These are phyloP conservation scores for Drosophila rubida DNA, from an alignment of 2,888 invertebrate genomes.

Conservation along the genomic window DNA sequence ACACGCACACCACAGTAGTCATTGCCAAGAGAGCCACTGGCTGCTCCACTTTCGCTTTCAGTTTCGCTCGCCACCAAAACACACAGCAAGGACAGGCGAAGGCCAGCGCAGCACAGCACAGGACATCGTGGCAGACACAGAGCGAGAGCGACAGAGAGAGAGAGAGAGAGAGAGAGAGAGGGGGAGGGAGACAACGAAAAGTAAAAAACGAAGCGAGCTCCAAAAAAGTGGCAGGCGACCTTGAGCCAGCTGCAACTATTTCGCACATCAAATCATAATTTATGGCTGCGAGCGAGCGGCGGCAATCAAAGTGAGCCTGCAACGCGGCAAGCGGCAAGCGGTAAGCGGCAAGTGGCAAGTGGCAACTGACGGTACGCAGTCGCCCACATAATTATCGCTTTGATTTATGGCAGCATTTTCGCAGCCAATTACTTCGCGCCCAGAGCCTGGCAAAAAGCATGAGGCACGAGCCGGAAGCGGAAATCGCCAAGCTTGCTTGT, in stretches of 20 bases:
- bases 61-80: slow-evolving; percentile 12
- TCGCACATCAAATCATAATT: slow-evolving; percentile 74
- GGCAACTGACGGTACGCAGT: slow-evolving; percentile 54
- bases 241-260: slow-evolving; percentile 58
- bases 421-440: slow-evolving; percentile 76
- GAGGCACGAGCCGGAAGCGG: slow-evolving; percentile 53
- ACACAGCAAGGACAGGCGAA: slow-evolving; percentile 51
- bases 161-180: too few relatives aligned
- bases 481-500: slow-evolving; percentile 57
- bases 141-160: too few relatives aligned
- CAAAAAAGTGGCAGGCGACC: slow-evolving; percentile 27
- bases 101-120: slow-evolving; percentile 23
- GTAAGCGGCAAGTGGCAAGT: slow-evolving; percentile 13
- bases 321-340: slow-evolving; percentile 16
- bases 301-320: slow-evolving; percentile 38
- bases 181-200: too few relatives aligned
- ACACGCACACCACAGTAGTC: too few relatives aligned
- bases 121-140: background rate
- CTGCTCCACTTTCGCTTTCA: slow-evolving; percentile 47
- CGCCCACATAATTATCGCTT: slow-evolving; percentile 82
- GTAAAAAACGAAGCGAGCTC: background rate
- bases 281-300: slow-evolving; percentile 45
- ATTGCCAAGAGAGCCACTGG: slow-evolving; percentile 39
- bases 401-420: slow-evolving; percentile 79
- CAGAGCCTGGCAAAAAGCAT: slow-evolving; percentile 15